Conservation (phyloP, 2,113 vertebrate species). For the Corythoichthys haematopterus region DNA sequence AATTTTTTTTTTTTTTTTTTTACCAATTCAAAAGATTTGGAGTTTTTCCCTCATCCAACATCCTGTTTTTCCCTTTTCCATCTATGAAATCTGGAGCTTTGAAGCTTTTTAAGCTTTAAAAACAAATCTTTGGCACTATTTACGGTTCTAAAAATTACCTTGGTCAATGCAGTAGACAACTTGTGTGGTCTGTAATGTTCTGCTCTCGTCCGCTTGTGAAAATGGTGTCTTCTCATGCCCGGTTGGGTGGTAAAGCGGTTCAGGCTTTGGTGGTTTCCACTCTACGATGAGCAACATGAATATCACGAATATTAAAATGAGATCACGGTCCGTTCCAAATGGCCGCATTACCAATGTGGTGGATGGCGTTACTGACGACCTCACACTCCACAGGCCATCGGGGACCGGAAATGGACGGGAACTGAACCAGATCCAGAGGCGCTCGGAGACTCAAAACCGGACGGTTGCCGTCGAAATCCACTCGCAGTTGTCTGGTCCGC, state of each 20-base stretch:
- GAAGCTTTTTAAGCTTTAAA: too few relatives aligned
- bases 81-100: too few relatives aligned
- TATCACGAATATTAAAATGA: background rate
- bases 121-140: too few relatives aligned
- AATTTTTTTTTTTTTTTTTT: too few relatives aligned
- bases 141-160: conserved; percentile 64
- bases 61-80: too few relatives aligned
- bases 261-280: conserved; percentile 79
- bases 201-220: conserved; percentile 56
- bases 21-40: too few relatives aligned
- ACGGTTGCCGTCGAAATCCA: conserved; percentile 50
- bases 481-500: conserved; percentile 74
- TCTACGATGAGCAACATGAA: conserved; percentile 63
- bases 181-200: conserved; percentile 30
- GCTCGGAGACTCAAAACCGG: conserved; percentile 66
- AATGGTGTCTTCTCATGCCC: conserved; percentile 58
- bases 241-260: conserved; percentile 78
- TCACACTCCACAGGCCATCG: conserved; percentile 86
- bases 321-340: too few relatives aligned
- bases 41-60: too few relatives aligned
- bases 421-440: conserved; percentile 68
- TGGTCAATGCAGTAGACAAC: conserved; percentile 74
- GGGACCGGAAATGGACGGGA: conserved; percentile 47
- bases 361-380: conserved; percentile 75
- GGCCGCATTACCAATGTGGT: conserved; percentile 76